A percentile compares a stretch with the other conserved stretches of the same genome.
Conservation (phyloP, 1,140 invertebrate genomes). For the Dendrolimus kikuchii region DNA sequence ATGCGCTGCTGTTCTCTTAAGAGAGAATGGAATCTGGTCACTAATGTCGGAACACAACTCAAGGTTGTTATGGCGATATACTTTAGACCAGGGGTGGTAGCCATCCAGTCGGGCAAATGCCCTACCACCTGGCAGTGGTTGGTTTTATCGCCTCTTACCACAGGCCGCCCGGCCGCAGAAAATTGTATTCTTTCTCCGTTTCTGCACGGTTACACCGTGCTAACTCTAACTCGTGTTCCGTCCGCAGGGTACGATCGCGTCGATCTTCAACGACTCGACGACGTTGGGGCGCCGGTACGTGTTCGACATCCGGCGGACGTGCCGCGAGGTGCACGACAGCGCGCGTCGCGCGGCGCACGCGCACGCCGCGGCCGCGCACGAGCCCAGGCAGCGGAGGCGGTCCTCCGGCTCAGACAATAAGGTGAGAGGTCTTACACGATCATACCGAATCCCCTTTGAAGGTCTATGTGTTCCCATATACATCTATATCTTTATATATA, state of each 20-base stretch:
- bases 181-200: background rate
- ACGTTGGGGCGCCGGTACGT: conserved; percentile 90
- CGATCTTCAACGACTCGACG: conserved; percentile 92
- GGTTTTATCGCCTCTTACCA: too few relatives aligned
- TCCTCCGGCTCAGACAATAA: conserved; percentile 24
- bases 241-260: conserved; percentile 86
- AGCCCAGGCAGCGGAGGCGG: conserved; percentile 25
- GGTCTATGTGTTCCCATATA: too few relatives aligned
- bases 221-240: background rate
- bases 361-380: conserved; percentile 19
- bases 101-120: too few relatives aligned
- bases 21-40: too few relatives aligned
- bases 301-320: conserved; percentile 90
- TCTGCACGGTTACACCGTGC: background rate
- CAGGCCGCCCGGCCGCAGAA: too few relatives aligned
- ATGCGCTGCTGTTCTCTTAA: too few relatives aligned
- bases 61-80: too few relatives aligned
- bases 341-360: conserved; percentile 76
- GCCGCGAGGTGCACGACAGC: conserved; percentile 90
- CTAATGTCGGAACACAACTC: too few relatives aligned
- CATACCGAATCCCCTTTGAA: background rate
- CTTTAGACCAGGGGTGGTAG: too few relatives aligned
- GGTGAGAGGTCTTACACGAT: conserved; percentile 10
- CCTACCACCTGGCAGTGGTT: too few relatives aligned
- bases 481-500: too few relatives aligned